Evolutionary conservation across 1,140 invertebrate genomes (phyloP).

Genomic region (Diprion similis): DNA sequence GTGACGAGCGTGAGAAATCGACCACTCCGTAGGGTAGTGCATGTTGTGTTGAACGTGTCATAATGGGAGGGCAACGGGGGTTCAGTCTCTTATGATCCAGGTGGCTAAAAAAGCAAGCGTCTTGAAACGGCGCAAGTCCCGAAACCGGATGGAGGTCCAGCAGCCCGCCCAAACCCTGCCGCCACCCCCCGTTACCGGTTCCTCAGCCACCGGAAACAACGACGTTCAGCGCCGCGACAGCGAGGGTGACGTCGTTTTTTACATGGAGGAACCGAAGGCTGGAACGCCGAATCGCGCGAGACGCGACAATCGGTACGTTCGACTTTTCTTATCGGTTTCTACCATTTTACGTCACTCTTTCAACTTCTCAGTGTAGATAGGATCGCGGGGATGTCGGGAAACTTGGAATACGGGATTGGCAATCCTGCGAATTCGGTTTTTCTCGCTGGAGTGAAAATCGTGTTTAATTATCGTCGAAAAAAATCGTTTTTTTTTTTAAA

Average conservation of each 20-base stretch:
- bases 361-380: no score
- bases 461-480: no score
- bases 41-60: slow-evolving; percentile 57
- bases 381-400: no score
- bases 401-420: no score
- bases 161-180: slow-evolving; percentile 36
- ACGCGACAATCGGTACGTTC: slow-evolving; percentile 62
- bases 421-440: no score
- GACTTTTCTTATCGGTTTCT: no score
- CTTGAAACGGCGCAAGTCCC: slow-evolving; percentile 73
- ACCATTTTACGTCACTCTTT: no score
- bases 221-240: slow-evolving; percentile 61
- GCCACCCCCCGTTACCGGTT: slow-evolving; percentile 36
- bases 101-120: slow-evolving; percentile 78
- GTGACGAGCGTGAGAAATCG: background rate
- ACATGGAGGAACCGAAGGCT: slow-evolving; percentile 73
- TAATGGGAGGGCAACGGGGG: slow-evolving; percentile 61
- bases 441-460: no score
- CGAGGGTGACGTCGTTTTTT: slow-evolving; percentile 74
- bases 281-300: slow-evolving; percentile 70
- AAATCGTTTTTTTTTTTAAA: no score
- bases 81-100: slow-evolving; percentile 74
- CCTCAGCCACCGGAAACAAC: slow-evolving; percentile 28
- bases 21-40: slow-evolving; percentile 44
- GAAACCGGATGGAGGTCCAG: slow-evolving; percentile 70